A percentile compares a stretch with the other conserved stretches of the same genome.
These are phyloP conservation scores for Micropoecilia bifurca DNA, from an alignment of 2,797 vertebrate species.

Conservation along the genomic window DNA sequence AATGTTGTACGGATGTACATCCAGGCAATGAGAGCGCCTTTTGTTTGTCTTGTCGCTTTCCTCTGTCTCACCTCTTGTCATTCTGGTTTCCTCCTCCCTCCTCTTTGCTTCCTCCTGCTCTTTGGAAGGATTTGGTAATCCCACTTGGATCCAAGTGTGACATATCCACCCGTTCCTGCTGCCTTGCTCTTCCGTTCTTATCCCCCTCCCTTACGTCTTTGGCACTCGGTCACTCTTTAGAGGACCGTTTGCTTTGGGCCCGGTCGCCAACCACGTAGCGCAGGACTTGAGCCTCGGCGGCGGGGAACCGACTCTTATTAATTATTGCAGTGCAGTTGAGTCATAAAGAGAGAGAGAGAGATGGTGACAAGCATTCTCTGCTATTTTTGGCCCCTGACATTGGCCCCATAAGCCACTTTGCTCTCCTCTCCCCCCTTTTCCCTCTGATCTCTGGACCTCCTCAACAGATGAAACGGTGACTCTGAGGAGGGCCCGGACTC, in stretches of 20 bases:
- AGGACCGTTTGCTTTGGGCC: conserved; percentile 78
- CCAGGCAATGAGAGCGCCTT: conserved; percentile 27
- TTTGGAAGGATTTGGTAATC: conserved; percentile 74
- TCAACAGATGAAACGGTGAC: conserved; percentile 79
- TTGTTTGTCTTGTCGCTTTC: conserved; percentile 37
- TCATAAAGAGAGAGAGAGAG: conserved; percentile 61
- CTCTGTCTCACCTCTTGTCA: conserved; percentile 51
- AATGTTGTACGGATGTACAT: conserved; percentile 34
- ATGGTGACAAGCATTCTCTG: conserved; percentile 47
- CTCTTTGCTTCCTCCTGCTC: conserved; percentile 37
- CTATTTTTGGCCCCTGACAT: conserved; percentile 77
- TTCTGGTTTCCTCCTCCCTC: conserved; percentile 47
- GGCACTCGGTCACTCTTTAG: conserved; percentile 55
- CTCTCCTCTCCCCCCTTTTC: conserved; percentile 44
- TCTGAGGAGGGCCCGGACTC: conserved; percentile 62
- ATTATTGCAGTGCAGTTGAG: conserved; percentile 77
- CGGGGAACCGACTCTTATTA: conserved; percentile 77
- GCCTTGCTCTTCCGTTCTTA: conserved; percentile 22
- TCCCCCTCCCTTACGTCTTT: conserved; percentile 11
- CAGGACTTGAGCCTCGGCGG: conserved; percentile 74
- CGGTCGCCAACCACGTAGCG: conserved; percentile 60
- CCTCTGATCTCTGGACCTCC: conserved; percentile 81
- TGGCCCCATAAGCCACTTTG: conserved; percentile 61
- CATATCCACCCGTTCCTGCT: conserved; percentile 51
- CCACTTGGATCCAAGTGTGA: conserved; percentile 73